phyloP scores from a whole-genome alignment of 2,113 vertebrate species.

The Myotis davidii region DNA sequence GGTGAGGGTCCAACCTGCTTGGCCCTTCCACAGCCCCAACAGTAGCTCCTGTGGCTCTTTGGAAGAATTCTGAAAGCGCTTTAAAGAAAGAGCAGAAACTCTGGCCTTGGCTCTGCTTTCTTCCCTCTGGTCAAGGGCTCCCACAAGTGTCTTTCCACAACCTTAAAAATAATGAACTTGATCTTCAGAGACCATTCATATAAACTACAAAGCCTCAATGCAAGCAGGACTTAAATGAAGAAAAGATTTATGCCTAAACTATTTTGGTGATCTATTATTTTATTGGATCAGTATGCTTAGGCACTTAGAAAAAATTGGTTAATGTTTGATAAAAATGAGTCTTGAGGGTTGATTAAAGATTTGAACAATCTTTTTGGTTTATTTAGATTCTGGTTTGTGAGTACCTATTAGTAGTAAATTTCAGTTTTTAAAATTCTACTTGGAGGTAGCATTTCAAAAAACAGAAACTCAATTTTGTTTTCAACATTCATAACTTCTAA shows the following conservation, averaged over 20 bases:
- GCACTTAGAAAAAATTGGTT: neutral
- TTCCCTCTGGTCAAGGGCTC: neutral
- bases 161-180: neutral
- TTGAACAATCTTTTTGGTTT: neutral
- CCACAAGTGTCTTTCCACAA: neutral
- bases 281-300: neutral
- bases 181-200: neutral
- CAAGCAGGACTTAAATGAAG: neutral
- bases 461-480: conserved; percentile 31
- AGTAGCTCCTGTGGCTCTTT: too few species aligned
- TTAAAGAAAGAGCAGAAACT: neutral
- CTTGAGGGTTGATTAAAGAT: neutral
- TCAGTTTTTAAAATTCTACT: conserved; percentile 40
- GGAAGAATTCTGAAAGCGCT: neutral
- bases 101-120: neutral
- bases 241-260: neutral
- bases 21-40: neutral
- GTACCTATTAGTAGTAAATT: conserved; percentile 5
- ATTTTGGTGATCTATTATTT: neutral
- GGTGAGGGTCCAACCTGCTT: neutral
- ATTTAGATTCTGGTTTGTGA: conserved; percentile 22
- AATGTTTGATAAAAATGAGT: conserved; percentile 1
- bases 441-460: conserved; percentile 27
- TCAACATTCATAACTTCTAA: conserved; percentile 41
- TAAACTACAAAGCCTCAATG: neutral